Evolutionary conservation across 2,113 vertebrate genomes (phyloP).

Genomic region (Oreochromis spilurus): DNA sequence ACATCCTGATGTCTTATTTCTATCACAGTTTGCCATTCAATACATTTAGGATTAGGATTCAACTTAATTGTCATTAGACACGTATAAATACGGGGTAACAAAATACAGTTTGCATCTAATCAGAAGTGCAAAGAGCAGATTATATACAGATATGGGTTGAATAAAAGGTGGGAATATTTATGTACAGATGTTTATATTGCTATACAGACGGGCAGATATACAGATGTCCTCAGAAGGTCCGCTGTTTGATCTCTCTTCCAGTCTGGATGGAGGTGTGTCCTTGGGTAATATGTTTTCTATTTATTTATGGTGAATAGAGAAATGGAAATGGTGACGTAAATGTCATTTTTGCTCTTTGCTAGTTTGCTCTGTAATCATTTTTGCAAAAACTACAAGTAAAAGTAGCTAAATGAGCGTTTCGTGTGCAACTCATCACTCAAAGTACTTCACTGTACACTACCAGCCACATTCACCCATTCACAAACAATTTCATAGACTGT

Average conservation of each 20-base stretch:
- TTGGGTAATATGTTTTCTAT: not conserved
- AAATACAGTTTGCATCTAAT: not conserved
- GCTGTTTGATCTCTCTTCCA: not conserved
- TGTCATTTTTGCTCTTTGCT: not conserved
- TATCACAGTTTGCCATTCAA: not conserved
- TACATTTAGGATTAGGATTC: not conserved
- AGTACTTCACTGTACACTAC: not conserved
- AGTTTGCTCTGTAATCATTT: not conserved
- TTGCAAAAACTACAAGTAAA: not conserved
- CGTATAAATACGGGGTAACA: not conserved
- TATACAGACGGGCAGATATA: not conserved
- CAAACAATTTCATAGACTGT: not conserved
- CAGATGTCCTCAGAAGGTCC: not conserved
- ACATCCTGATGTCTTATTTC: not conserved
- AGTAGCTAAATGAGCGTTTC: not conserved
- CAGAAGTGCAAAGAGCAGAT: not conserved
- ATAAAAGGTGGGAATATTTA: not conserved
- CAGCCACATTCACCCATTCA: not conserved
- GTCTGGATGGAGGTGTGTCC: not conserved
- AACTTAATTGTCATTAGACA: not conserved
- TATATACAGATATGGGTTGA: not conserved
- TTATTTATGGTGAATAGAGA: not conserved
- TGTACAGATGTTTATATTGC: not conserved
- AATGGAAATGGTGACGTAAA: not conserved
- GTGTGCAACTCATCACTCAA: not conserved